Evolutionary conservation across 2,797 vertebrate species (phyloP).

Genomic region (Lindbergichthys nudifrons): DNA sequence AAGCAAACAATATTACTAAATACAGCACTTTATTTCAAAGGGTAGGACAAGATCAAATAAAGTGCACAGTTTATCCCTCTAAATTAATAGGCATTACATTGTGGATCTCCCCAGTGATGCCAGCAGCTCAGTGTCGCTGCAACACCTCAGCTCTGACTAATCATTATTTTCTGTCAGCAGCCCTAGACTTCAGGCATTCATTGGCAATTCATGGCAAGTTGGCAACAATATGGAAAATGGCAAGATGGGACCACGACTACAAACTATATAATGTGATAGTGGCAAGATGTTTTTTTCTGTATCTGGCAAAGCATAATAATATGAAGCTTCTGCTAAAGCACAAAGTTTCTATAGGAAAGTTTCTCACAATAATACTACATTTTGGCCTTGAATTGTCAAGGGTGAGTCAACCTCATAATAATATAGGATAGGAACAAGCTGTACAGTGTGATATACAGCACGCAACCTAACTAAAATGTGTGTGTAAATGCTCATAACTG

Average conservation of each 20-base stretch:
- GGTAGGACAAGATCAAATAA: slow-evolving; percentile 44
- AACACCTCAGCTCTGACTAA: slow-evolving; percentile 65
- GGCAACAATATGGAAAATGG: slow-evolving; percentile 26
- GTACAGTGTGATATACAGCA: slow-evolving; percentile 9
- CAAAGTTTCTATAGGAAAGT: not conserved
- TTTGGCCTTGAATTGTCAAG: not conserved
- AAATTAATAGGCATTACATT: slow-evolving; percentile 49
- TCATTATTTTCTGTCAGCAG: slow-evolving; percentile 49
- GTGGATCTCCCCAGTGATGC: slow-evolving; percentile 45
- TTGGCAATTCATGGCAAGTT: slow-evolving; percentile 24
- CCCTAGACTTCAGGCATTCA: slow-evolving; percentile 35
- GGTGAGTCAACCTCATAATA: not conserved
- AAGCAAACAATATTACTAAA: slow-evolving; percentile 24
- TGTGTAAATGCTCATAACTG: slow-evolving; percentile 17
- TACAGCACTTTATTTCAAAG: slow-evolving; percentile 36
- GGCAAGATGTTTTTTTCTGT: not conserved
- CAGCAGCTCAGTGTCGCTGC: slow-evolving; percentile 44
- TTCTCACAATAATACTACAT: slow-evolving; percentile 3
- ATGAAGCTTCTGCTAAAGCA: slow-evolving; percentile 1
- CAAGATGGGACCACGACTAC: slow-evolving; percentile 7
- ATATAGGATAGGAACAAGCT: slow-evolving; percentile 7
- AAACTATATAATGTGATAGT: slow-evolving; percentile 2
- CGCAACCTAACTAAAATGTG: not conserved
- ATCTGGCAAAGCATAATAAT: not conserved
- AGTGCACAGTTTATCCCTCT: slow-evolving; percentile 39